Percentiles rank a stretch among this genome's conserved stretches.
Evolutionary conservation across 1,140 invertebrate species (phyloP).

Genomic region (Cyrtorhinus lividipennis): DNA sequence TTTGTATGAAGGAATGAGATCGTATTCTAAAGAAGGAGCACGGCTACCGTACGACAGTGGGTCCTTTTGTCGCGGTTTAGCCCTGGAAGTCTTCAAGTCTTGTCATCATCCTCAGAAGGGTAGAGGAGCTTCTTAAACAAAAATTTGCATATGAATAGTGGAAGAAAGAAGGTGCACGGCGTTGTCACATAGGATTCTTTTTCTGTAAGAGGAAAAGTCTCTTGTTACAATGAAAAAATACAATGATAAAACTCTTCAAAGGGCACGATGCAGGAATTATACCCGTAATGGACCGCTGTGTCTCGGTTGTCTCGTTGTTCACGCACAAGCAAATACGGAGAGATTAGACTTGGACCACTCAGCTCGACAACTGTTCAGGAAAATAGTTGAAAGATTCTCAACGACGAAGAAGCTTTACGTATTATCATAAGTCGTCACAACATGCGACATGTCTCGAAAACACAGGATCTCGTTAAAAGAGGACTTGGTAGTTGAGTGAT

Average conservation of each 20-base stretch:
- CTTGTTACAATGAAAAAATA: not conserved
- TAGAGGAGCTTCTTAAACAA: not conserved
- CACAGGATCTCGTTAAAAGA: too few relatives aligned
- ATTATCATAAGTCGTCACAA: too few relatives aligned
- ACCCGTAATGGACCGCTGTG: not conserved
- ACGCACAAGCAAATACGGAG: too few relatives aligned
- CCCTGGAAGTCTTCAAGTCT: not conserved
- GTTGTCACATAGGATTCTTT: too few relatives aligned
- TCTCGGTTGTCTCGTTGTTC: too few relatives aligned
- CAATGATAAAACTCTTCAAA: not conserved
- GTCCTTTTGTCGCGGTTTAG: not conserved
- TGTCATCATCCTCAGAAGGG: not conserved
- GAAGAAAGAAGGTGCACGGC: not conserved
- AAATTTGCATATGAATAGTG: not conserved
- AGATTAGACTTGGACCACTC: too few relatives aligned
- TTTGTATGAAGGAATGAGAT: not conserved
- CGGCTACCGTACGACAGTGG: not conserved
- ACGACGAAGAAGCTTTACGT: too few relatives aligned
- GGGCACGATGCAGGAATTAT: not conserved
- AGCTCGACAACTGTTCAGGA: too few relatives aligned
- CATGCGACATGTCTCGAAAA: too few relatives aligned
- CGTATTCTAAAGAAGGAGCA: not conserved
- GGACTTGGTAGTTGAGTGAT: too few relatives aligned
- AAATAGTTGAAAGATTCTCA: too few relatives aligned
- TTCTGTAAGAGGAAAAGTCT: too few relatives aligned